These are phyloP conservation scores for Okamejei kenojei DNA, from an alignment of 2,797 vertebrate genomes.

Conservation along the genomic window DNA sequence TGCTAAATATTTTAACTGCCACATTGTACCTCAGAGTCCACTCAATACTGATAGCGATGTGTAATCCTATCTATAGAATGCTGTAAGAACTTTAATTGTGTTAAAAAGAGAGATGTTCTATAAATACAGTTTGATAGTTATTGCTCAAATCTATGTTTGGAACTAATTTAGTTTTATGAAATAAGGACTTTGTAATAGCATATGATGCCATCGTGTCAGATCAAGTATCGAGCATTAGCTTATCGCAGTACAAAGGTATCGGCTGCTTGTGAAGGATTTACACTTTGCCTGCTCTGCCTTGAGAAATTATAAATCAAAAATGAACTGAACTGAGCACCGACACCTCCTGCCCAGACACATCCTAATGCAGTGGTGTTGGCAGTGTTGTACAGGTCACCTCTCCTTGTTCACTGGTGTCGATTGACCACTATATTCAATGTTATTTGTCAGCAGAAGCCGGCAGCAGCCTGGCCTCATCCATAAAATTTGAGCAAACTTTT, in stretches of 20 bases:
- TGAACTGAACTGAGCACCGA: not conserved
- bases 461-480: constrained; percentile 25
- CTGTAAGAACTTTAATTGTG: constrained; percentile 15
- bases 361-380: not conserved
- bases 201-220: not conserved
- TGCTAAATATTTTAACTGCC: not conserved
- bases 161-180: not conserved
- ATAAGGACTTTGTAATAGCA: not conserved
- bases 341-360: not conserved
- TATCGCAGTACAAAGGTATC: constrained; percentile 20
- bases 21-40: not conserved
- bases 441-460: constrained; percentile 35
- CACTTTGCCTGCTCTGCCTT: not conserved
- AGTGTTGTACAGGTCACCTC: not conserved
- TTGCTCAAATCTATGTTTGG: constrained; percentile 2
- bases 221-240: not conserved
- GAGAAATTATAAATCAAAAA: not conserved
- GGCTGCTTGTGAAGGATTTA: not conserved
- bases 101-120: constrained; percentile 9
- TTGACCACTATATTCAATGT: constrained; percentile 27
- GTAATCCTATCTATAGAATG: not conserved
- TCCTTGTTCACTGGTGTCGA: constrained; percentile 24
- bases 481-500: constrained; percentile 39
- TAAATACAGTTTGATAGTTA: constrained; percentile 3
- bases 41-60: not conserved